Percentiles rank a stretch among this genome's conserved stretches.
Evolutionary conservation across 1,140 invertebrate genomes (phyloP).

Genomic region (Orussus abietinus): DNA sequence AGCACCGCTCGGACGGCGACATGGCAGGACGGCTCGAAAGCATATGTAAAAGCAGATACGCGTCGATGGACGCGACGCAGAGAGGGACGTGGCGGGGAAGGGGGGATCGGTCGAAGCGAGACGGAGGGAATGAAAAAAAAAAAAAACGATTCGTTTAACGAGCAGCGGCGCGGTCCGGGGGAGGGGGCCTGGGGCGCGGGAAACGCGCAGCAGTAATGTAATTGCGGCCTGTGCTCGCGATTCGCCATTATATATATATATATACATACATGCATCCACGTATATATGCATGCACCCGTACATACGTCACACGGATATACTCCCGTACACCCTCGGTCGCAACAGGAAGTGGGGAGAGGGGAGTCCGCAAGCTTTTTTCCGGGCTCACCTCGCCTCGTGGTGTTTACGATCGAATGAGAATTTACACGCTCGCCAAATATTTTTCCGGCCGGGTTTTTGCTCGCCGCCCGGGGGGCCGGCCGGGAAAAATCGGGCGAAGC

Average conservation of each 20-base stretch:
- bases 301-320: not conserved
- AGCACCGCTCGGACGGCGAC: too few relatives aligned
- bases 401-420: constrained; percentile 36
- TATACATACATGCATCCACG: constrained; percentile 6
- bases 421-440: constrained; percentile 32
- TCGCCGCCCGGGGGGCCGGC: not conserved
- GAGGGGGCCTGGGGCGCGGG: too few relatives aligned
- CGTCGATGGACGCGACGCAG: constrained; percentile 8
- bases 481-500: constrained; percentile 10
- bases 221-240: too few relatives aligned
- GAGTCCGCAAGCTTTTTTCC: constrained; percentile 27
- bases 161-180: too few relatives aligned
- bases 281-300: not conserved
- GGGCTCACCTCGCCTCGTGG: constrained; percentile 25
- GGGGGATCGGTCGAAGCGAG: too few relatives aligned
- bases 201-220: constrained; percentile 24
- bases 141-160: too few relatives aligned
- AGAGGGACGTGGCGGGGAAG: too few relatives aligned
- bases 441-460: constrained; percentile 20
- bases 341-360: not conserved
- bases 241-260: not conserved
- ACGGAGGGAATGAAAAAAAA: too few relatives aligned
- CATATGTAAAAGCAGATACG: constrained; percentile 22
- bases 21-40: too few relatives aligned
- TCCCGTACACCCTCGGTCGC: too few relatives aligned